Conservation (phyloP, 2,888 invertebrate genomes). For the Hecatera dysodea region DNA sequence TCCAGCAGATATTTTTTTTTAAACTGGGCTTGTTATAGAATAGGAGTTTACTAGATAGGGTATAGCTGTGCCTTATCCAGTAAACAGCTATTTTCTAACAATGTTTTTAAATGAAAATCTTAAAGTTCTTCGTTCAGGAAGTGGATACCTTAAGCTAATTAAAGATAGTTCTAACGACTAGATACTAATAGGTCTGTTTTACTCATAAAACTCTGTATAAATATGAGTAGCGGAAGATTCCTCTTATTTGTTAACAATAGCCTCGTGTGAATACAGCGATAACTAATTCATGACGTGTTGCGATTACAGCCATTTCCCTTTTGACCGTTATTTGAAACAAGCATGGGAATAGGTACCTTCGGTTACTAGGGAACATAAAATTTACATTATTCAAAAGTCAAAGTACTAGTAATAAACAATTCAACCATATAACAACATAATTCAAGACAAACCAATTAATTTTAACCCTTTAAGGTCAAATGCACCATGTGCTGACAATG, state of each 20-base stretch:
- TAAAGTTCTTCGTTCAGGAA: too few species aligned
- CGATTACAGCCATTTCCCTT: background rate
- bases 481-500: background rate
- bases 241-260: background rate
- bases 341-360: too few species aligned
- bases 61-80: too few species aligned
- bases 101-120: background rate
- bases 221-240: background rate
- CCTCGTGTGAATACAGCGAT: background rate
- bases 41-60: background rate
- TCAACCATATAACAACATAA: slow-evolving; percentile 2
- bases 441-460: background rate
- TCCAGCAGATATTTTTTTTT: background rate
- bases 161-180: background rate
- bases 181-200: background rate
- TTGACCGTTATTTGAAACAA: background rate
- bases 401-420: background rate
- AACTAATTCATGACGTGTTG: background rate
- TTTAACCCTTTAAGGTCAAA: background rate
- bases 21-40: background rate
- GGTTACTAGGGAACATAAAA: background rate
- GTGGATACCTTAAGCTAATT: background rate
- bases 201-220: background rate
- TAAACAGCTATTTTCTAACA: background rate
- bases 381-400: background rate